Evolutionary conservation across 2,797 vertebrate species (phyloP).

Genomic region (Clarias fuscus): DNA sequence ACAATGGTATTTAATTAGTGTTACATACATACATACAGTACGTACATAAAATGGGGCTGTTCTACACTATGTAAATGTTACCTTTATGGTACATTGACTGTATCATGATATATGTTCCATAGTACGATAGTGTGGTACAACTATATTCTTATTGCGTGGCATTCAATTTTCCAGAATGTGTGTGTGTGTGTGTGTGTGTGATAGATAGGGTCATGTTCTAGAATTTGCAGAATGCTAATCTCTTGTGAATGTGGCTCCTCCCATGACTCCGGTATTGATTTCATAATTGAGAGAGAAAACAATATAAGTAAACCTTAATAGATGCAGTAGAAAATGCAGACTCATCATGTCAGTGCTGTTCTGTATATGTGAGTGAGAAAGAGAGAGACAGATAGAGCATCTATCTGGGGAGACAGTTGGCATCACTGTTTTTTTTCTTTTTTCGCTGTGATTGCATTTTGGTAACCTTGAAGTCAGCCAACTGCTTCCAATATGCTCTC

Average conservation of each 20-base stretch:
- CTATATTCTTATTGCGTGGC: too few species aligned
- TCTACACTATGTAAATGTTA: too few species aligned
- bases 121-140: too few species aligned
- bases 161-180: not conserved
- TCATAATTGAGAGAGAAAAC: constrained; percentile 37
- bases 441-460: constrained; percentile 37
- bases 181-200: not conserved
- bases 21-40: too few species aligned
- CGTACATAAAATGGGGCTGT: too few species aligned
- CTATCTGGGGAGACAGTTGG: constrained; percentile 11
- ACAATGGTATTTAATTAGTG: too few species aligned
- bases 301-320: constrained; percentile 44
- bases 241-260: not conserved
- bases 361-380: constrained; percentile 20
- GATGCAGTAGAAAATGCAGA: constrained; percentile 29
- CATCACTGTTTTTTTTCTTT: not conserved
- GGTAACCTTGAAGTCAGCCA: constrained; percentile 29
- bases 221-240: not conserved
- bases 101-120: too few species aligned
- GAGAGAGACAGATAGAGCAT: constrained; percentile 1
- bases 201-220: constrained; percentile 1
- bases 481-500: not conserved
- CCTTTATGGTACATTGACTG: too few species aligned
- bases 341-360: constrained; percentile 39
- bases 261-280: constrained; percentile 16